Percentiles rank a stretch among this genome's conserved stretches.
Evolutionary conservation across 2,113 vertebrate species (phyloP).

Genomic region (Vulpes vulpes): DNA sequence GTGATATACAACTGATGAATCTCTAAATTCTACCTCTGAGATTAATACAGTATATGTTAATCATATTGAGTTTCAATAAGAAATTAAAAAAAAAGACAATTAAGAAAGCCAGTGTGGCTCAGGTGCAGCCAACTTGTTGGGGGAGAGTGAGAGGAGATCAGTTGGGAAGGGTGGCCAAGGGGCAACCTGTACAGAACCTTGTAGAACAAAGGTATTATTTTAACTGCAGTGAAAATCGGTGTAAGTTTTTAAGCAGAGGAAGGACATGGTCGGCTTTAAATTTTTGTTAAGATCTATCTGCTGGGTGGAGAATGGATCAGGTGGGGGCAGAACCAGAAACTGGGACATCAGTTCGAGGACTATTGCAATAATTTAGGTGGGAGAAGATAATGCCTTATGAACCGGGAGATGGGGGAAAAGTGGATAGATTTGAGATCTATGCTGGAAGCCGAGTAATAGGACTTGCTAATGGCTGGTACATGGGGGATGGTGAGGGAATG

Average conservation of each 20-base stretch:
- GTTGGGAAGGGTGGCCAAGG: background rate
- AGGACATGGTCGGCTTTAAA: constrained; percentile 2
- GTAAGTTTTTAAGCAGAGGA: background rate
- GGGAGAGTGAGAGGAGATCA: background rate
- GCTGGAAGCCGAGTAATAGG: constrained; percentile 1
- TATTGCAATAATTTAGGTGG: background rate
- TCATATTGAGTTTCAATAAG: background rate
- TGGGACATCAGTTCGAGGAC: background rate
- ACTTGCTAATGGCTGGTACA: constrained; percentile 3
- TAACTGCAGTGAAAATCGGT: constrained; percentile 23
- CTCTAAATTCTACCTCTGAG: too few species aligned
- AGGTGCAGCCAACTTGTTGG: background rate
- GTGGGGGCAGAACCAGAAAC: background rate
- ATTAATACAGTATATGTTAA: too few species aligned
- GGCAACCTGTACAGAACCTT: background rate
- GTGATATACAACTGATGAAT: too few species aligned
- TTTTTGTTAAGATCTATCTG: constrained; percentile 19
- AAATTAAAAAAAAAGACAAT: background rate
- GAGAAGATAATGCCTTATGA: background rate
- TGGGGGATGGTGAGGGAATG: background rate
- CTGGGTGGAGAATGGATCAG: background rate
- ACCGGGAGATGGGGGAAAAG: background rate
- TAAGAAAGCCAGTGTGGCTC: constrained; percentile 1
- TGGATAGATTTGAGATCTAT: constrained; percentile 25
- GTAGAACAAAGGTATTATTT: constrained; percentile 10